Conservation (phyloP, 1,140 invertebrate genomes). For the Bathynomus jamesi region DNA sequence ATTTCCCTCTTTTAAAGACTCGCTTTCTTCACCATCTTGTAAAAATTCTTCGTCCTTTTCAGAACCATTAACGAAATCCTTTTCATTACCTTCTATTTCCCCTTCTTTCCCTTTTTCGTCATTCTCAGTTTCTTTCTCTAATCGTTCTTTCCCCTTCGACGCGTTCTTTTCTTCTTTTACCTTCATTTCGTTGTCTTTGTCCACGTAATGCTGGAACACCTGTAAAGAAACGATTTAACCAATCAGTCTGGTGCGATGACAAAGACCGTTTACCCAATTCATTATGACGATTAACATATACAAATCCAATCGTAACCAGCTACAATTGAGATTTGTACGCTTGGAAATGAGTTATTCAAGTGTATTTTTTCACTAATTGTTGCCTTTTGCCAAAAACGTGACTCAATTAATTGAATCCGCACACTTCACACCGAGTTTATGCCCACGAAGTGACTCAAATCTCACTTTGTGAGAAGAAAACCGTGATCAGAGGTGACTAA, state of each 20-base stretch:
- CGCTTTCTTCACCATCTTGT: too few relatives aligned
- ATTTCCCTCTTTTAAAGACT: too few relatives aligned
- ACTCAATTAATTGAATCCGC: neutral
- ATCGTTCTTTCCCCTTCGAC: too few relatives aligned
- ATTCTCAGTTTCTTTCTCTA: too few relatives aligned
- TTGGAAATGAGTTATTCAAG: neutral
- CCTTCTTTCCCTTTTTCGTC: too few relatives aligned
- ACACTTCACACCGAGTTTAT: neutral
- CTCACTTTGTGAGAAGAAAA: too few relatives aligned
- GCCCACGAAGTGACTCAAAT: too few relatives aligned
- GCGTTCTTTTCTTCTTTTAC: neutral
- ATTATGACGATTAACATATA: neutral
- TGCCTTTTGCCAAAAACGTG: neutral
- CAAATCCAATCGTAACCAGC: neutral
- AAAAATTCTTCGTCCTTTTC: too few relatives aligned
- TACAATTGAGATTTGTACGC: neutral
- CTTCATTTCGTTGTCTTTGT: slow-evolving; percentile 20
- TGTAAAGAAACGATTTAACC: slow-evolving; percentile 6
- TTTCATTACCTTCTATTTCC: too few relatives aligned
- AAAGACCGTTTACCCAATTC: neutral
- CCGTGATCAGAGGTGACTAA: too few relatives aligned
- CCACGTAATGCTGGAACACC: slow-evolving; percentile 30
- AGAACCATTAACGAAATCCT: too few relatives aligned
- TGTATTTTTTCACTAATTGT: neutral
- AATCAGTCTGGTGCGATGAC: neutral